Evolutionary conservation across 2,888 invertebrate genomes (phyloP).

Genomic region (Amaurobius ferox): DNA sequence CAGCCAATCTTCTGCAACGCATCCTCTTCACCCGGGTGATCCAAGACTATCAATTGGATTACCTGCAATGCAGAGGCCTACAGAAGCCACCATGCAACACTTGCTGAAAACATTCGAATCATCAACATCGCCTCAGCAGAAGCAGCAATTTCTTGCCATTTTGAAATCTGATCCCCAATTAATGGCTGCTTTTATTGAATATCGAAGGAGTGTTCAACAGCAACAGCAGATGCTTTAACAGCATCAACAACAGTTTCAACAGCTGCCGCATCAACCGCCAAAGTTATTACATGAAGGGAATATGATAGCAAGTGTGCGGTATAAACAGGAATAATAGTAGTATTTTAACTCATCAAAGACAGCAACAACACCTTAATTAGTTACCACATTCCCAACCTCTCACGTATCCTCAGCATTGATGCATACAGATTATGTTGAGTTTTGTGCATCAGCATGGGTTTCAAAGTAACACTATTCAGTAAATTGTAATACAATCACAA

Average conservation of each 20-base stretch:
- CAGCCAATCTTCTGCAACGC: conserved; percentile 79
- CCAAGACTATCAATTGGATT: conserved; percentile 73
- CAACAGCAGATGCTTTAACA: conserved; percentile 53
- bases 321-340: too few species aligned
- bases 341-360: too few species aligned
- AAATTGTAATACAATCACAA: too few species aligned
- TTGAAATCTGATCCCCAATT: conserved; percentile 95
- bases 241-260: conserved; percentile 67
- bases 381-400: too few species aligned
- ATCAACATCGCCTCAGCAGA: conserved; percentile 93
- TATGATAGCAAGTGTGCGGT: too few species aligned
- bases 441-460: too few species aligned
- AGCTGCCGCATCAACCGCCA: conserved; percentile 77
- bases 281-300: too few species aligned
- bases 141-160: conserved; percentile 90
- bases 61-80: conserved; percentile 76
- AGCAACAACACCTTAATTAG: too few species aligned
- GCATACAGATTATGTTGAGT: too few species aligned
- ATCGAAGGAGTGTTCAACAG: conserved; percentile 80
- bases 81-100: conserved; percentile 79
- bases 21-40: conserved; percentile 76
- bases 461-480: too few species aligned
- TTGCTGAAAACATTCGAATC: conserved; percentile 92
- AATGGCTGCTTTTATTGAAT: conserved; percentile 96
- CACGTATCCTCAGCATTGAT: too few species aligned